These are phyloP conservation scores for Nymphalis urticae DNA, from an alignment of 2,888 invertebrate species.

Conservation along the genomic window DNA sequence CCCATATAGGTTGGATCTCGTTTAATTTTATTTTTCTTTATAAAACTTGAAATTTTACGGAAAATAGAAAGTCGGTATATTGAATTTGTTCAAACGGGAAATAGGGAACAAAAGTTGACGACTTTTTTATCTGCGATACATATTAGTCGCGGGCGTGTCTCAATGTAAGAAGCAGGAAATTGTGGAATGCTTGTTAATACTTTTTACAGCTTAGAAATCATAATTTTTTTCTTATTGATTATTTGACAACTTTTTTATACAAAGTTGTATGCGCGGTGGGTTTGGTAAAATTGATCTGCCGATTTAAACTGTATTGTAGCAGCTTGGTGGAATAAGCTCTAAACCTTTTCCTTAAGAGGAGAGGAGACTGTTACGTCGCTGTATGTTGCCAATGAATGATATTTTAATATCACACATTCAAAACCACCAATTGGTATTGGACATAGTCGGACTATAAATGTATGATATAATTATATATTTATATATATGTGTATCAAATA, in stretches of 20 bases:
- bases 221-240: not conserved
- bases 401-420: too few relatives aligned
- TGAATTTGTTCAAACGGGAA: conserved; percentile 1
- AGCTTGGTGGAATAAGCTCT: too few relatives aligned
- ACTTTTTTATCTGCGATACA: not conserved
- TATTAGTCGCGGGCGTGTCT: conserved; percentile 3
- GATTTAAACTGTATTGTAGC: too few relatives aligned
- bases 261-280: too few relatives aligned
- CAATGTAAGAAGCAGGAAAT: not conserved
- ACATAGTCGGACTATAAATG: too few relatives aligned
- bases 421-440: too few relatives aligned
- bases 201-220: not conserved
- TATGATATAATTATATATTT: too few relatives aligned
- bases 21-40: not conserved
- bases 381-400: too few relatives aligned
- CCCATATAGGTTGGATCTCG: not conserved
- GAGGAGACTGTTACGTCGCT: too few relatives aligned
- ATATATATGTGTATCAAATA: too few relatives aligned
- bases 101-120: not conserved
- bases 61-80: not conserved
- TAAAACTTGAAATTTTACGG: not conserved
- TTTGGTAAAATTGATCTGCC: too few relatives aligned
- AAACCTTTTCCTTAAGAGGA: too few relatives aligned
- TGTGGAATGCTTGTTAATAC: not conserved
- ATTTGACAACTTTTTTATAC: not conserved